Conservation (phyloP, 2,113 vertebrate genomes). For the Gobiocypris rarus region DNA sequence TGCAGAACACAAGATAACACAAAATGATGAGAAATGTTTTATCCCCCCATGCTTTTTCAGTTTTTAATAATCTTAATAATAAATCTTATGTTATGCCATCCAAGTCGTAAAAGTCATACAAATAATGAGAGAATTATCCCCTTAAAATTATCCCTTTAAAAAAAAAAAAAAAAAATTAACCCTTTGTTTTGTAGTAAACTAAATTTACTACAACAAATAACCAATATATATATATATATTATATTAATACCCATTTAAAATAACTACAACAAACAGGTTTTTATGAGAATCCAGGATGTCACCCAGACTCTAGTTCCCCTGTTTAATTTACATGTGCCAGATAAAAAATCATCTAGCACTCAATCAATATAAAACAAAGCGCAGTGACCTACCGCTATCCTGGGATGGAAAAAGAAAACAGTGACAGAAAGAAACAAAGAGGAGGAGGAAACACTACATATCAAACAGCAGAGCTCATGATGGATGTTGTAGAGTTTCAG, state of each 20-base stretch:
- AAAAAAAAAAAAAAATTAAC: too few species aligned
- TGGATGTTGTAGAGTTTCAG: conserved; percentile 6
- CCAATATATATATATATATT: too few species aligned
- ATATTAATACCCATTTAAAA: background rate
- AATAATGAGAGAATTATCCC: background rate
- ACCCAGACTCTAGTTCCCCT: conserved; percentile 3
- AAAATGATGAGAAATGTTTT: background rate
- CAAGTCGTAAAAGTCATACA: too few species aligned
- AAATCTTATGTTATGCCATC: too few species aligned
- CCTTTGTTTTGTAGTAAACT: background rate
- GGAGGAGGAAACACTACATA: conserved; percentile 11
- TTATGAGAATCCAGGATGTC: background rate
- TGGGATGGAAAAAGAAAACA: background rate
- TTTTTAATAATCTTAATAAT: too few species aligned
- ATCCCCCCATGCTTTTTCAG: background rate
- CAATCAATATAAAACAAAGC: conserved; percentile 48
- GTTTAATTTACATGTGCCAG: conserved; percentile 39
- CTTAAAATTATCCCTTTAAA: background rate
- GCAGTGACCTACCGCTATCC: background rate
- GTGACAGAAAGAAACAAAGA: conserved; percentile 3
- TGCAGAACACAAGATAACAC: background rate
- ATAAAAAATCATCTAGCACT: conserved; percentile 44
- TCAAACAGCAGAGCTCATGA: background rate
- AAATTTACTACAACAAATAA: background rate
- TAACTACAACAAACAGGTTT: too few species aligned